These are phyloP conservation scores for Meliscaeva auricollis DNA, from an alignment of 2,888 invertebrate genomes.

Conservation along the genomic window DNA sequence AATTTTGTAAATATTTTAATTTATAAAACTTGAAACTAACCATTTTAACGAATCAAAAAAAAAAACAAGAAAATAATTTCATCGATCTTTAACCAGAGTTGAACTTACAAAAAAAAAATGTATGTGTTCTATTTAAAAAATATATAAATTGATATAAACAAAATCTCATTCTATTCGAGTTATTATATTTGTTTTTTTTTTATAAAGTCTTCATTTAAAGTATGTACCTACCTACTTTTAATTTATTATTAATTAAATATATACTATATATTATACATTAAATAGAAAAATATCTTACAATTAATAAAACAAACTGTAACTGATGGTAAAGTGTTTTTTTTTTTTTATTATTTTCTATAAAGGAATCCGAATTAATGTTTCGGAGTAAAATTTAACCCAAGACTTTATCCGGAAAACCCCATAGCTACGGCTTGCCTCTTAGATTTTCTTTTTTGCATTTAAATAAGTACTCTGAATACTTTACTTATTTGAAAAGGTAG, in stretches of 20 bases:
- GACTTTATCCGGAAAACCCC: too few species aligned
- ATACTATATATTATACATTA: conserved; percentile 68
- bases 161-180: conserved; percentile 61
- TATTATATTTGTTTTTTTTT: conserved; percentile 53
- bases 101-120: conserved; percentile 8
- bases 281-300: conserved; percentile 73
- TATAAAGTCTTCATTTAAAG: conserved; percentile 46
- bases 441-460: too few species aligned
- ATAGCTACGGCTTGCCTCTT: too few species aligned
- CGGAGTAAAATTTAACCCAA: neutral
- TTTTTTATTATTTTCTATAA: neutral
- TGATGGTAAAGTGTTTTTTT: conserved; percentile 23
- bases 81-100: conserved; percentile 52
- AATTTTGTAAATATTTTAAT: conserved; percentile 24
- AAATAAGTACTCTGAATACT: too few species aligned
- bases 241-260: conserved; percentile 71
- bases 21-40: neutral
- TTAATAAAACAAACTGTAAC: conserved; percentile 68
- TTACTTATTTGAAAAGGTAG: too few species aligned
- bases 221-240: conserved; percentile 54
- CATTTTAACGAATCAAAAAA: conserved; percentile 9
- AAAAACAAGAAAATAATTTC: conserved; percentile 21
- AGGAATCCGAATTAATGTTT: too few species aligned
- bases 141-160: conserved; percentile 30
- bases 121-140: conserved; percentile 21